These are phyloP conservation scores for Drosophila setifemur DNA, from an alignment of 1,140 invertebrate genomes.

Conservation along the genomic window DNA sequence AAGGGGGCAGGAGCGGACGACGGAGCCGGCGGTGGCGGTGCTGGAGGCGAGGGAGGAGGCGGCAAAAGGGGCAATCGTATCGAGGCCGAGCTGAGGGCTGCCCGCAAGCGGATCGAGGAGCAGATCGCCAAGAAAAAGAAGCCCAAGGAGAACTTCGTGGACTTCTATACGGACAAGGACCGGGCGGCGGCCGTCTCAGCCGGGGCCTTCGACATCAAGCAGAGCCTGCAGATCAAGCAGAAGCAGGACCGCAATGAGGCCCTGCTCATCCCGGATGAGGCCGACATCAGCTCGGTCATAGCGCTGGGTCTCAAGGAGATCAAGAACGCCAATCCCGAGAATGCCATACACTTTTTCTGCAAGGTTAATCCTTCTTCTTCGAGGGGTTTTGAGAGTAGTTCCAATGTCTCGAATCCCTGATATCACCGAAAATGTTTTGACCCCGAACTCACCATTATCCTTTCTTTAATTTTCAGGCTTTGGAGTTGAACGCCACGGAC, in stretches of 20 bases:
- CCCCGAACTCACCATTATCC: too few relatives aligned
- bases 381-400: too few relatives aligned
- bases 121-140: conserved; percentile 84
- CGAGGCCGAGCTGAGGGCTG: conserved; percentile 70
- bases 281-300: conserved; percentile 89
- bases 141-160: conserved; percentile 86
- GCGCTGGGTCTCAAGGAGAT: conserved; percentile 90
- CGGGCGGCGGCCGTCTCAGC: conserved; percentile 93
- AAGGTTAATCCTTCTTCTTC: conserved; percentile 85
- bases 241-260: conserved; percentile 89
- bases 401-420: too few relatives aligned
- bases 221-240: conserved; percentile 90
- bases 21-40: conserved; percentile 7
- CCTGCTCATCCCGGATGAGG: conserved; percentile 90
- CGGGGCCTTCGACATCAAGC: conserved; percentile 89
- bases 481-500: conserved; percentile 93
- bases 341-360: conserved; percentile 89
- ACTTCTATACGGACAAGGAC: conserved; percentile 95
- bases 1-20: conserved; percentile 48
- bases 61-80: conserved; percentile 76
- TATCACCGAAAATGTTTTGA: too few relatives aligned
- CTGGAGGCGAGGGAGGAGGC: conserved; percentile 14
- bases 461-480: conserved; percentile 86
- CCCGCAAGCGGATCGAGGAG: conserved; percentile 69
- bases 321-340: conserved; percentile 87